These are phyloP conservation scores for Trinorchestia longiramus DNA, from an alignment of 1,140 invertebrate species.

Conservation along the genomic window DNA sequence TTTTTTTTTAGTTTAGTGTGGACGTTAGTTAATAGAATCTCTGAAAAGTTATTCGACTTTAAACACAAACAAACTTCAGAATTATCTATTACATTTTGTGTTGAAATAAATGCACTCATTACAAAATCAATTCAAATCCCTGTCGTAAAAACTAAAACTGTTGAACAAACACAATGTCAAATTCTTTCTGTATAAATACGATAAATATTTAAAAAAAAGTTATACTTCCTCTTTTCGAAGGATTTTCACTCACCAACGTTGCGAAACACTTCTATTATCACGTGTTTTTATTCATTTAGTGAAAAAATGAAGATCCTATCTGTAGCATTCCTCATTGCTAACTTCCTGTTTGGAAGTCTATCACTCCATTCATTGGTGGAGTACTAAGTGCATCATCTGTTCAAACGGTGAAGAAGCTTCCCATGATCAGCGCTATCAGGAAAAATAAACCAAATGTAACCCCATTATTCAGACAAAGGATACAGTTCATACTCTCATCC, in stretches of 20 bases:
- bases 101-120: not conserved
- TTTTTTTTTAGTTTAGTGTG: too few relatives aligned
- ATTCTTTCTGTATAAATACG: not conserved
- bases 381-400: not conserved
- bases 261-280: not conserved
- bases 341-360: not conserved
- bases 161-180: not conserved
- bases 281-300: not conserved
- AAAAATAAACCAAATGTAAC: not conserved
- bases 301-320: not conserved
- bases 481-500: not conserved
- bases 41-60: too few relatives aligned
- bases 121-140: not conserved
- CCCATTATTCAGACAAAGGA: not conserved
- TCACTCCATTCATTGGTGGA: not conserved
- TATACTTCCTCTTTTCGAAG: not conserved
- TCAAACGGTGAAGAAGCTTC: not conserved
- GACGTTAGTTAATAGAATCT: too few relatives aligned
- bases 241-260: not conserved
- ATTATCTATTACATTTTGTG: not conserved
- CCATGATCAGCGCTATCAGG: not conserved
- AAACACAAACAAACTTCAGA: too few relatives aligned
- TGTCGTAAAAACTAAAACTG: not conserved
- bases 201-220: not conserved
- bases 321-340: not conserved